These are phyloP conservation scores for Cheilosia variabilis DNA, from an alignment of 2,888 invertebrate species.

Conservation along the genomic window DNA sequence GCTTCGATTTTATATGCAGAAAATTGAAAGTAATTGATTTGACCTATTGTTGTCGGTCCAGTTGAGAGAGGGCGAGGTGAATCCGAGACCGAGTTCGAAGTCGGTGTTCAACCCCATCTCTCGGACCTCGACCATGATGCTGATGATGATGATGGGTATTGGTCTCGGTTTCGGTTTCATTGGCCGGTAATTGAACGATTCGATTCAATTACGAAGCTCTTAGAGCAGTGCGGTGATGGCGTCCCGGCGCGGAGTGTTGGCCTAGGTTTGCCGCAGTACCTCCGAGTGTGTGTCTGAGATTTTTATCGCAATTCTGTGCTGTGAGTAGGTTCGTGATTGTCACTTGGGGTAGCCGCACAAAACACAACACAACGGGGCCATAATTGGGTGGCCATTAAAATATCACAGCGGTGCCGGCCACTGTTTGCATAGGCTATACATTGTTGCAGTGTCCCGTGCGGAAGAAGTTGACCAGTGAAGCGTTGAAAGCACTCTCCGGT, in stretches of 20 bases:
- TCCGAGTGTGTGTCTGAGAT: slow-evolving; percentile 15
- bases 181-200: slow-evolving; percentile 69
- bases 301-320: slow-evolving; percentile 22
- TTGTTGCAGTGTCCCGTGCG: neutral
- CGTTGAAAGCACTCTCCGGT: slow-evolving; percentile 22
- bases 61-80: slow-evolving; percentile 46
- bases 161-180: slow-evolving; percentile 56
- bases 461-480: slow-evolving; percentile 14
- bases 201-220: slow-evolving; percentile 64
- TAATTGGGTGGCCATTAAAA: slow-evolving; percentile 57
- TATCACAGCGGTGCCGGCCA: slow-evolving; percentile 34
- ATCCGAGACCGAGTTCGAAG: slow-evolving; percentile 28
- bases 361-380: slow-evolving; percentile 14
- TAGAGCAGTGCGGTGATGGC: slow-evolving; percentile 27
- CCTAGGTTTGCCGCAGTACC: slow-evolving; percentile 3
- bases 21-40: slow-evolving; percentile 76
- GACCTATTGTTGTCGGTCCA: slow-evolving; percentile 73
- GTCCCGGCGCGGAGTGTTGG: slow-evolving; percentile 1
- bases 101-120: slow-evolving; percentile 32
- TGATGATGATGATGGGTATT: slow-evolving; percentile 65
- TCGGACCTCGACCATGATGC: slow-evolving; percentile 13
- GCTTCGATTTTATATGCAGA: slow-evolving; percentile 68
- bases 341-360: slow-evolving; percentile 36
- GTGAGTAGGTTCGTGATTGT: slow-evolving; percentile 47
- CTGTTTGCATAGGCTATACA: slow-evolving; percentile 40